These are phyloP conservation scores for Neodiprion virginianus DNA, from an alignment of 1,140 invertebrate species.

Conservation along the genomic window DNA sequence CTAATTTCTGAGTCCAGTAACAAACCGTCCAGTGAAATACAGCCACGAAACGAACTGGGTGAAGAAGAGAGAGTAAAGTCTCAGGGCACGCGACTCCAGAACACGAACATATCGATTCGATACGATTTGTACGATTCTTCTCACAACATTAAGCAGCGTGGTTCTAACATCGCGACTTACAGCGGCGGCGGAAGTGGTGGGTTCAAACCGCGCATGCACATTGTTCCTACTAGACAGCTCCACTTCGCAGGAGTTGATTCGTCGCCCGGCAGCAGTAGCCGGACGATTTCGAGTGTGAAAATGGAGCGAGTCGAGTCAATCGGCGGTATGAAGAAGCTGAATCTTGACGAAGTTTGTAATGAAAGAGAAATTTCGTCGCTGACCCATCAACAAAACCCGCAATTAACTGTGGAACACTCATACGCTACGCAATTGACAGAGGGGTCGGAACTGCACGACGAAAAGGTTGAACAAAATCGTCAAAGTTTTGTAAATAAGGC, in stretches of 20 bases:
- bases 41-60: neutral
- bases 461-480: too few relatives aligned
- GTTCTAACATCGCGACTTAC: constrained; percentile 31
- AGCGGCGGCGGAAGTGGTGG: constrained; percentile 10
- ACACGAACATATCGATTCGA: constrained; percentile 54
- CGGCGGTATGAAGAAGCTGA: neutral
- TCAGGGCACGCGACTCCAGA: constrained; percentile 33
- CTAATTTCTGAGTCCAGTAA: neutral
- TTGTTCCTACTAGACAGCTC: neutral
- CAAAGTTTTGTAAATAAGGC: too few relatives aligned
- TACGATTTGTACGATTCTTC: constrained; percentile 54
- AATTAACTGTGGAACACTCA: too few relatives aligned
- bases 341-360: too few relatives aligned
- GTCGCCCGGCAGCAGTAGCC: neutral
- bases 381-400: too few relatives aligned
- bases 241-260: neutral
- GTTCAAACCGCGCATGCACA: constrained; percentile 22
- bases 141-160: constrained; percentile 36
- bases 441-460: too few relatives aligned
- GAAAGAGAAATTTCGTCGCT: too few relatives aligned
- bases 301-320: neutral
- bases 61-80: neutral
- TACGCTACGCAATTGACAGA: too few relatives aligned
- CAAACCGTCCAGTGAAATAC: neutral
- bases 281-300: neutral